Conservation (phyloP, 2,888 invertebrate genomes). For the Cabera pusaria region DNA sequence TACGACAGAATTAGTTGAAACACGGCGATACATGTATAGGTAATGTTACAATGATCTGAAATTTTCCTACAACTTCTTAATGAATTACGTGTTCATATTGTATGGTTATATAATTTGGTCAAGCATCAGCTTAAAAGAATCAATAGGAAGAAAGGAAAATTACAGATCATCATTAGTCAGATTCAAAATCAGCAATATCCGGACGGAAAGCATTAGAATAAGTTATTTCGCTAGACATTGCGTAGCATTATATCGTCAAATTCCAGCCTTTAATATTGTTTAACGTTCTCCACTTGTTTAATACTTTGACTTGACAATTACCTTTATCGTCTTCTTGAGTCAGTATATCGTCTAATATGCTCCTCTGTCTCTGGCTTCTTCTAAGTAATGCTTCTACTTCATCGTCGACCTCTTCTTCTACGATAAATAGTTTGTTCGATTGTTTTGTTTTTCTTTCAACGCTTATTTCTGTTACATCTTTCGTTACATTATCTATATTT, state of each 20-base stretch:
- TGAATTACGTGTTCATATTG: too few species aligned
- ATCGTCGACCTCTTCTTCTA: conserved; percentile 82
- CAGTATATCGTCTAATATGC: conserved; percentile 87
- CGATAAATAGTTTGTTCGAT: conserved; percentile 53
- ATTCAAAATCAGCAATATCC: conserved; percentile 48
- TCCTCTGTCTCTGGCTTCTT: conserved; percentile 87
- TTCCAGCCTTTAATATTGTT: conserved; percentile 51
- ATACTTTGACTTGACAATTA: conserved; percentile 67
- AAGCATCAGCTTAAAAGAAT: too few species aligned
- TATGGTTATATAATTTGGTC: too few species aligned
- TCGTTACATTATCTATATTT: conserved; percentile 64
- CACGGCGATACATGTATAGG: conserved; percentile 46
- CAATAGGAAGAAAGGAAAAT: conserved; percentile 24
- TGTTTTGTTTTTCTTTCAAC: conserved; percentile 63
- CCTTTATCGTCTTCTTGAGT: conserved; percentile 84
- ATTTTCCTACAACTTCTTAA: too few species aligned
- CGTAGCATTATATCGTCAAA: conserved; percentile 69
- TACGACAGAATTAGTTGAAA: conserved; percentile 75
- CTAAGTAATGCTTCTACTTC: conserved; percentile 85
- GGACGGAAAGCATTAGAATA: conserved; percentile 53
- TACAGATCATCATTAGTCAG: conserved; percentile 46
- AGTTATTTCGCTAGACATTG: conserved; percentile 56
- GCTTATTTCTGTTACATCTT: conserved; percentile 64
- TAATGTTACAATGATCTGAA: conserved; percentile 43
- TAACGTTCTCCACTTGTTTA: conserved; percentile 52